Evolutionary conservation across 2,113 vertebrate genomes (phyloP).

Genomic region (Symphodus melops): DNA sequence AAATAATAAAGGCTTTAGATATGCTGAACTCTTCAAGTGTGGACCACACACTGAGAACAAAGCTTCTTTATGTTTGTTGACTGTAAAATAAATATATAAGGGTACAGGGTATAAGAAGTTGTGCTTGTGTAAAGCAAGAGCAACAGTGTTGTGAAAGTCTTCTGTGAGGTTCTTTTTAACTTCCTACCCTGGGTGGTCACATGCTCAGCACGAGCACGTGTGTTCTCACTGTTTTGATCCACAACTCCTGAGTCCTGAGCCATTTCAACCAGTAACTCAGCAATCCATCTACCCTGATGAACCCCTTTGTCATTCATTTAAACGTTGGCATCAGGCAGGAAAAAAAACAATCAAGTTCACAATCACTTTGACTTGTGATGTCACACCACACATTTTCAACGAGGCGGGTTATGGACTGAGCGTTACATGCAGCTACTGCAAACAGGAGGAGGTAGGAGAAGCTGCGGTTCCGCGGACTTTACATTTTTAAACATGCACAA

Average conservation of each 20-base stretch:
- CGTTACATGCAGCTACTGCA: no score
- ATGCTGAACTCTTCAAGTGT: background rate
- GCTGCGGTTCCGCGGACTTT: no score
- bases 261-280: conserved; percentile 17
- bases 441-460: no score
- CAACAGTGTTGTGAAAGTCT: conserved; percentile 1
- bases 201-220: conserved; percentile 38
- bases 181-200: conserved; percentile 32
- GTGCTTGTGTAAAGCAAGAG: background rate
- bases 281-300: conserved; percentile 1
- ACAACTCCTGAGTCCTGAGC: conserved; percentile 21
- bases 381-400: no score
- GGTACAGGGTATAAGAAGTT: background rate
- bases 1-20: conserved; percentile 4
- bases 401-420: no score
- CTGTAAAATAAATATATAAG: background rate
- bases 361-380: no score
- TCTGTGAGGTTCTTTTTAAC: background rate
- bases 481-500: no score
- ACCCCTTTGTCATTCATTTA: background rate
- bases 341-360: no score
- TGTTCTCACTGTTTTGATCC: conserved; percentile 30
- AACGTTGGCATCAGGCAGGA: background rate
- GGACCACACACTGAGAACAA: conserved; percentile 5
- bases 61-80: conserved; percentile 9